Percentiles rank a stretch among this genome's conserved stretches.
Conservation (phyloP, 2,113 vertebrate species). For the Pseudorectes ferrugineus region DNA sequence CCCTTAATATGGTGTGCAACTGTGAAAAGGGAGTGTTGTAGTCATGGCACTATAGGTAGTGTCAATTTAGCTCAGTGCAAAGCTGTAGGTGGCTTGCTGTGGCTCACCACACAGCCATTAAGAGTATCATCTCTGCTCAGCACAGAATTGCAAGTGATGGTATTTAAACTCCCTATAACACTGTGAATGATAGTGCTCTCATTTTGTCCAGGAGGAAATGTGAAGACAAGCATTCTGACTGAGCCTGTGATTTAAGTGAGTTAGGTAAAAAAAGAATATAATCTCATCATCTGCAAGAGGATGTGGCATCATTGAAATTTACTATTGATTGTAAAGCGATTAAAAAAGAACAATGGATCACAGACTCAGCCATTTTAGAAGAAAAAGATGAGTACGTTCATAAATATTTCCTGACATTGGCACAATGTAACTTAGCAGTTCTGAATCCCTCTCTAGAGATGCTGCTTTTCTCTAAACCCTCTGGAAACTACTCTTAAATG, state of each 20-base stretch:
- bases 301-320: background rate
- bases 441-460: background rate
- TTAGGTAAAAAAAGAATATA: background rate
- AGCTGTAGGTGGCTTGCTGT: slow-evolving; percentile 54
- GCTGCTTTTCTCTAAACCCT: background rate
- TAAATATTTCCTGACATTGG: background rate
- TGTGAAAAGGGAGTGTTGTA: slow-evolving; percentile 63
- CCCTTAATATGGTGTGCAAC: slow-evolving; percentile 34
- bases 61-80: slow-evolving; percentile 38
- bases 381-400: background rate
- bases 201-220: slow-evolving; percentile 6
- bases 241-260: background rate
- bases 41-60: background rate
- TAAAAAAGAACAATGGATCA: background rate
- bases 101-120: slow-evolving; percentile 53
- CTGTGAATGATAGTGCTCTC: background rate
- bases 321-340: background rate
- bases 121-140: slow-evolving; percentile 46
- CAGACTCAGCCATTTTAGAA: background rate
- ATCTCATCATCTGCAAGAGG: background rate
- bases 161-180: slow-evolving; percentile 37
- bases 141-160: slow-evolving; percentile 3
- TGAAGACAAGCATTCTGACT: background rate
- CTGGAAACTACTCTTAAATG: background rate
- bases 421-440: background rate